Evolutionary conservation across 35 echinoderm and acorn worm species (phyloP).

Genomic region (Strongylocentrotus purpuratus): DNA sequence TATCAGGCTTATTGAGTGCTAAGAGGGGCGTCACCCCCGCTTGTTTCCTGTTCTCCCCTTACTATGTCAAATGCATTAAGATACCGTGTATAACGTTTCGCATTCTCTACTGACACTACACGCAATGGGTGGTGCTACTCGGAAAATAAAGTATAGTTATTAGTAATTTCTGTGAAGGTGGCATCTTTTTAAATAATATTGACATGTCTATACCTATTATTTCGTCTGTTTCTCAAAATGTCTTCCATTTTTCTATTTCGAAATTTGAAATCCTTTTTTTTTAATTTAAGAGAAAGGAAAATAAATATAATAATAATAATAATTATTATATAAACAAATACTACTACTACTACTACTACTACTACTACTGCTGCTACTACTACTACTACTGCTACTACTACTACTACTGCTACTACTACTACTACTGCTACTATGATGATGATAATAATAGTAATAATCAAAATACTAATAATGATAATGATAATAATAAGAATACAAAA

Average conservation of each 20-base stretch:
- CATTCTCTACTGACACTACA: background rate
- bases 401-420: no score
- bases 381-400: no score
- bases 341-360: no score
- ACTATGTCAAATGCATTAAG: constrained; percentile 5
- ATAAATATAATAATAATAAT: no score
- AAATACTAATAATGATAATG: no score
- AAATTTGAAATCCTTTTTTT: background rate
- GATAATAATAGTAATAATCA: no score
- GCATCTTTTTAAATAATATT: no score
- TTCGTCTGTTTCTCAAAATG: background rate
- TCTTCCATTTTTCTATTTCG: background rate
- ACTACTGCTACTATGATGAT: no score
- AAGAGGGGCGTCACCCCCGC: background rate
- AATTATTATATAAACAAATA: no score
- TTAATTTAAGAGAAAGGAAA: background rate
- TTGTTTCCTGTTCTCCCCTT: background rate
- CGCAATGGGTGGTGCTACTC: background rate
- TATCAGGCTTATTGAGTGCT: background rate
- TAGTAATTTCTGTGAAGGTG: background rate
- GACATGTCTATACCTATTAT: background rate
- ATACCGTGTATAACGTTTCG: background rate
- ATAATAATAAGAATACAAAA: no score
- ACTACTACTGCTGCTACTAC: no score
- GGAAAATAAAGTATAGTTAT: background rate